Conservation (phyloP, 2,797 vertebrate genomes). For the Pipistrellus nathusii region DNA sequence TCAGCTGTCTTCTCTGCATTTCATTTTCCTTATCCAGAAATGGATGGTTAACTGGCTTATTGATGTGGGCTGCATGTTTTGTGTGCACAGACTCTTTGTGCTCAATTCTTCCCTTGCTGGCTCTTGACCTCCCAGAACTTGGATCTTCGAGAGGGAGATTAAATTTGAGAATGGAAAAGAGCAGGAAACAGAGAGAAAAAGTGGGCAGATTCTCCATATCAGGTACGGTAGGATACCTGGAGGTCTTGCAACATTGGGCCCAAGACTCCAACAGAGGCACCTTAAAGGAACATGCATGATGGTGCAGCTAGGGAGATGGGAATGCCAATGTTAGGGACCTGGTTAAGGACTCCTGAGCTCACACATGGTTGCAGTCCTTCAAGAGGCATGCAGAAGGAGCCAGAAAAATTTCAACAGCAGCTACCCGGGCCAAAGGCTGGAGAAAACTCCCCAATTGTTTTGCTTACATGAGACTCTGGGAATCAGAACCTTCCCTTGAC, state of each 20-base stretch:
- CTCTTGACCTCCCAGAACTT: background rate
- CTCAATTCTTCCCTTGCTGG: background rate
- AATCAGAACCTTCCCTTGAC: background rate
- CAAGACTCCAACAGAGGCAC: background rate
- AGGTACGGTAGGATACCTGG: background rate
- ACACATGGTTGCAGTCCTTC: accelerated
- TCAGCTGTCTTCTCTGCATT: background rate
- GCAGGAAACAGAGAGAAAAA: background rate
- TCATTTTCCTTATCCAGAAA: background rate
- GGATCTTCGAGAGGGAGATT: background rate
- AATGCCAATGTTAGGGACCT: accelerated
- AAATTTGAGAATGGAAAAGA: background rate
- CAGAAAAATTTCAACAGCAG: background rate
- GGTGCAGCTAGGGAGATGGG: background rate
- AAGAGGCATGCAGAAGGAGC: background rate
- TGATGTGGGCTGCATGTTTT: accelerated
- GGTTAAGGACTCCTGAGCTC: background rate
- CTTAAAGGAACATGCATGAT: background rate
- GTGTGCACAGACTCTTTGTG: background rate
- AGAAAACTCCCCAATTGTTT: background rate
- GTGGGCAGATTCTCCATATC: background rate
- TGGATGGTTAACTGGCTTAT: background rate
- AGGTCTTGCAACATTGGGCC: background rate
- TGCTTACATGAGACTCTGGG: background rate
- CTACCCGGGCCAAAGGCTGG: background rate